Base-by-base conservation (phyloP, 2,113 vertebrate genomes). In the Proteles cristata region DNA sequence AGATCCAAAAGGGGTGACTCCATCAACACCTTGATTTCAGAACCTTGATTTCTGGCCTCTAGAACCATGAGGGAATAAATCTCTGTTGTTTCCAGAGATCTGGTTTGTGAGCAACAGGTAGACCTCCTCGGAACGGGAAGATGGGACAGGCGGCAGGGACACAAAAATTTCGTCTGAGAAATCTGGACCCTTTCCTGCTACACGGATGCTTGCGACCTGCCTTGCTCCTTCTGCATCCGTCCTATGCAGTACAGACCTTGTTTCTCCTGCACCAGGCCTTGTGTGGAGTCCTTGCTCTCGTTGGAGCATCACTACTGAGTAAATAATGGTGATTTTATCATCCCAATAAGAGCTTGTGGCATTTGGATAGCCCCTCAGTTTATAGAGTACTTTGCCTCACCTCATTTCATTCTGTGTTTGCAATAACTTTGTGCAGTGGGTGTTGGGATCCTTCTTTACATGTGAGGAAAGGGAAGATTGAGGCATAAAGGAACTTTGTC, bases 311-410 rank as follows among this genome's bases (percentile, higher is more conserved):
- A 31, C 31, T 80, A 19, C 21, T 50, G 83, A 92, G 81, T 87
- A 92, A 91, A 94, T 79, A 61, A 53, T 73, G 45, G n/a, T 65
- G 5, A 61, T 88, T 50, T 50, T 31, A 25, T 66, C 48, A 85
- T 53, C 10, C 39, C 68, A 66, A 6, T 61, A 79, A 84, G 3
- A 73, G 77, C 71, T 43, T 15, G 26, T 94, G 82, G n/a, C 81
- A 66, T 97, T 93, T 93, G 39, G 63, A 14, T 69, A 84, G 68
- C 50, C 53, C 92, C 90, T 68, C 31, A 55, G 65, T 94, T 86
- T 68, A 35, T 81, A 90, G 77, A 82, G 63, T 3, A 14, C 48
- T 90, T 84, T 68, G 84, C 43, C 55, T 74, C 61, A 26, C 58
- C 66, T 71, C 33, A 0, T 61, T 55, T 39, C n/a, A 7, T 83